A percentile compares a stretch with the other conserved stretches of the same genome.
phyloP scores from a whole-genome alignment of 2,888 invertebrate genomes.

The Stenotaenia linearis region DNA sequence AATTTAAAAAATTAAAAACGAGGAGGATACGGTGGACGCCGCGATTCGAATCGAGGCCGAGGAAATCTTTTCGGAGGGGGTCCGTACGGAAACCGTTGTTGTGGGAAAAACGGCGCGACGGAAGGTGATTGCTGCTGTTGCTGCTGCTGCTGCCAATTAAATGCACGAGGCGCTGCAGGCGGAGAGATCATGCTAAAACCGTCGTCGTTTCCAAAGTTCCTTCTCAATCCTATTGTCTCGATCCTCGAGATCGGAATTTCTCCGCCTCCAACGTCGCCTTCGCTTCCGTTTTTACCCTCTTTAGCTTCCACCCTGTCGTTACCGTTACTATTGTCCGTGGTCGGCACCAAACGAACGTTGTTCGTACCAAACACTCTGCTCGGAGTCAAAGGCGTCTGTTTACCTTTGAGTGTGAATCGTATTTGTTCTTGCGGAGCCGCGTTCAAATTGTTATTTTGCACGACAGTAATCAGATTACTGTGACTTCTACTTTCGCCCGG shows the following conservation, averaged over 20 bases:
- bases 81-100: background rate
- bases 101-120: background rate
- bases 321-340: background rate
- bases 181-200: background rate
- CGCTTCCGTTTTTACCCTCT: background rate
- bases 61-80: background rate
- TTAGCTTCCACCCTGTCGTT: background rate
- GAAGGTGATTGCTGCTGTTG: background rate
- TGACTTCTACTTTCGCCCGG: background rate
- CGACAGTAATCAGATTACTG: background rate
- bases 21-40: background rate
- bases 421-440: background rate
- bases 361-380: background rate
- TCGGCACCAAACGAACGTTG: background rate
- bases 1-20: background rate
- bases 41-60: background rate
- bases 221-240: background rate
- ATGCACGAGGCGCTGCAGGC: background rate
- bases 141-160: background rate
- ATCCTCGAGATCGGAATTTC: background rate
- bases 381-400: background rate
- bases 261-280: no score
- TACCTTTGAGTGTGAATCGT: background rate
- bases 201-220: background rate
- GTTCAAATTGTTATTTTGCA: background rate